phyloP scores from a whole-genome alignment of 2,797 vertebrate genomes.

The Acrocephalus scirpaceus region DNA sequence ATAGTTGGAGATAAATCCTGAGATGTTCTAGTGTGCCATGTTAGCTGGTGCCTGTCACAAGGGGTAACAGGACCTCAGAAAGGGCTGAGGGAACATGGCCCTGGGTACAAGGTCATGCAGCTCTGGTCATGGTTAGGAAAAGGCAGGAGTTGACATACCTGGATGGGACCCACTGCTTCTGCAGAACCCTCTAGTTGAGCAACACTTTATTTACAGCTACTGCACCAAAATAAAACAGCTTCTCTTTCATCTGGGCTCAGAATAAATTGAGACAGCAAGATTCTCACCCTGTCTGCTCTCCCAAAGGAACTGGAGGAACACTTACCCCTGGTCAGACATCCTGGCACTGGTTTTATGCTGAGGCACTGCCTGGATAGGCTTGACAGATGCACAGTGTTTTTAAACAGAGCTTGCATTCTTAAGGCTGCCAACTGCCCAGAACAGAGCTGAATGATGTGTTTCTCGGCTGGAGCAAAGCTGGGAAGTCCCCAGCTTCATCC shows the following conservation, averaged over 20 bases:
- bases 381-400: slow-evolving; percentile 36
- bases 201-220: background rate
- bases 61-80: background rate
- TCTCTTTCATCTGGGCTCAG: background rate
- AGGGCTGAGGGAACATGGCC: background rate
- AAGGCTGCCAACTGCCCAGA: slow-evolving; percentile 38
- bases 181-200: background rate
- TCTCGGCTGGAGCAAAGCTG: slow-evolving; percentile 27
- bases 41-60: background rate
- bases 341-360: slow-evolving; percentile 40
- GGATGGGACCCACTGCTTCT: background rate
- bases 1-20: background rate
- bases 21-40: background rate
- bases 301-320: background rate
- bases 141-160: background rate
- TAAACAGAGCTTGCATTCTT: slow-evolving; percentile 57
- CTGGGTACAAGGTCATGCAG: background rate
- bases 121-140: background rate
- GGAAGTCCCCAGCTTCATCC: slow-evolving; percentile 13
- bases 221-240: background rate
- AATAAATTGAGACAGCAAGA: background rate
- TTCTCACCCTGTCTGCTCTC: background rate
- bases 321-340: slow-evolving; percentile 2
- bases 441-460: slow-evolving; percentile 59
- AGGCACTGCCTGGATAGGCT: slow-evolving; percentile 10